Evolutionary conservation across 2,888 invertebrate genomes (phyloP), one percentile per base, ranked within the genome.

Genomic region (Elaeidobius kamerunicus): DNA sequence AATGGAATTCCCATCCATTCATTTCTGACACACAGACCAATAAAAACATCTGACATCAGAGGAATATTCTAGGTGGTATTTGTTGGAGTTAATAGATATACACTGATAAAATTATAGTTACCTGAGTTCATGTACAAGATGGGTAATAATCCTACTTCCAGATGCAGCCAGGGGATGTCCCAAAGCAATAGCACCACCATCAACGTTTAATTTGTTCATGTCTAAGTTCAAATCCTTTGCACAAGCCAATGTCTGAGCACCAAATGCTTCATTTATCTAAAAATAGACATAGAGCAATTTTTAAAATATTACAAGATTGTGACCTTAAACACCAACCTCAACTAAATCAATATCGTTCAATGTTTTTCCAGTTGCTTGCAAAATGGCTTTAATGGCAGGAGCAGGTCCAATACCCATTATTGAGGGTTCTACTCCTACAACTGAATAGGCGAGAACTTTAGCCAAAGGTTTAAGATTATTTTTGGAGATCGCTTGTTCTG

Each of bases 401-500:
- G 91, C 95, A 2, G 98, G 98, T 0, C 97, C 97, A 63, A 96
- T 88, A 47, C 97, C 98, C 98, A 99, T 99, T 65, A 99, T 94
- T 68, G 85, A 86, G 35, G 99, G 99, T 64, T 97, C 97, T 38
- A 96, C 96, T 46, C 96, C 96, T 57, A 95, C 91, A 63, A 86
- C 81, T n/a, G 91, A 85, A 76, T 92, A 99, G 32, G 88, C 94
- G 6, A 92, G 86, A 14, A 99, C 77, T 54, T 96, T 82, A 1
- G 96, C 98, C 48, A 99, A 75, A 0, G 98, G 98, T 67, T 84
- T 91, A 40, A 97, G 77, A 60, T 84, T 85, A 65, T 88, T 77
- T 62, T 85, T 74, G 68, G 88, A 88, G 0, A 91, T 81, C 1
- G 95, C 93, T 54, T 85, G 88, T 73, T 98, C 98, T 63, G 88